phyloP scores from a whole-genome alignment of 2,797 vertebrate species.

The Gallirallus australis region DNA sequence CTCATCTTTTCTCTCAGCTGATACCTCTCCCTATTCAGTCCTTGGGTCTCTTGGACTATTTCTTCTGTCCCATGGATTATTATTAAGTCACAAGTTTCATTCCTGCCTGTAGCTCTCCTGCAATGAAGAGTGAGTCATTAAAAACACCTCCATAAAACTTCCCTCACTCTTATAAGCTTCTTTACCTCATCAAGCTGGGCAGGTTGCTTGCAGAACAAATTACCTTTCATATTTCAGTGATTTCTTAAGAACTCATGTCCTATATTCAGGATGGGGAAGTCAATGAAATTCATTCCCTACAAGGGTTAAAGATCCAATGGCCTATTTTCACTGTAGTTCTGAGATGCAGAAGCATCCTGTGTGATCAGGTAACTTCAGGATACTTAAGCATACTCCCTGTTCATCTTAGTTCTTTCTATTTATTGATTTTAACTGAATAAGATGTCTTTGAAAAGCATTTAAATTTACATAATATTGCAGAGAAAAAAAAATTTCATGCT shows the following conservation, averaged over 20 bases:
- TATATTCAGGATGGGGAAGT: background rate
- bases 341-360: background rate
- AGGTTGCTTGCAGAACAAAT: background rate
- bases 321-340: background rate
- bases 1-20: background rate
- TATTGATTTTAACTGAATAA: constrained; percentile 25
- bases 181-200: background rate
- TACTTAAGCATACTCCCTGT: background rate
- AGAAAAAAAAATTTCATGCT: background rate
- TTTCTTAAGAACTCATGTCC: background rate
- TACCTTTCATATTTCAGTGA: background rate
- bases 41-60: background rate
- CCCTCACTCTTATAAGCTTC: background rate
- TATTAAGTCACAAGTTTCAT: background rate
- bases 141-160: constrained; percentile 8
- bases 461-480: background rate
- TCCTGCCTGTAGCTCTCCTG: background rate
- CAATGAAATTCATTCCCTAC: background rate
- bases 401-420: background rate
- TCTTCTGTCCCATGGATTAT: background rate
- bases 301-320: background rate
- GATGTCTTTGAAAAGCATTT: constrained; percentile 14
- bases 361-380: background rate
- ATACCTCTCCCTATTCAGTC: background rate
- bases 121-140: constrained; percentile 29